phyloP scores from a whole-genome alignment of 1,140 invertebrate species.

The Drosophila rhopaloa region DNA sequence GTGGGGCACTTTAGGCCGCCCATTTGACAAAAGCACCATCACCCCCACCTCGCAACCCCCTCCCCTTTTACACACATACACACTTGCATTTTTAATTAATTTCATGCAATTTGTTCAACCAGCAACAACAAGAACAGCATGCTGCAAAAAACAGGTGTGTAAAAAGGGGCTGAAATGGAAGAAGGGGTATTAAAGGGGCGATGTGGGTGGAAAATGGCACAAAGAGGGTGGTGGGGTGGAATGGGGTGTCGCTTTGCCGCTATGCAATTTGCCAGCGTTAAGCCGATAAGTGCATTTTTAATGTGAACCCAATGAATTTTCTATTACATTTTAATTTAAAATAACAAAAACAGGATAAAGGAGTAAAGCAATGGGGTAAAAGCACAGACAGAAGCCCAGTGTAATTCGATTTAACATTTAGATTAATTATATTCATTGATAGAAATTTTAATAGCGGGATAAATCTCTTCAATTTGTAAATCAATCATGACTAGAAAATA shows the following conservation, averaged over 20 bases:
- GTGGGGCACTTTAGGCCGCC: conserved; percentile 75
- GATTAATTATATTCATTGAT: conserved; percentile 76
- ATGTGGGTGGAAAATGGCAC: background rate
- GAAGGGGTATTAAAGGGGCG: background rate
- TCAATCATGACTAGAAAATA: conserved; percentile 67
- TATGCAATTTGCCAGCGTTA: conserved; percentile 72
- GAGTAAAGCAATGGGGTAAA: background rate
- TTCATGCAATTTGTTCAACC: conserved; percentile 77
- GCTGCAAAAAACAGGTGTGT: conserved; percentile 19
- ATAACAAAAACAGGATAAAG: conserved; percentile 58
- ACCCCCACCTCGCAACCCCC: background rate
- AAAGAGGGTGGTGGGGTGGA: background rate
- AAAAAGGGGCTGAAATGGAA: conserved; percentile 9
- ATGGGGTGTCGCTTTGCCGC: conserved; percentile 34
- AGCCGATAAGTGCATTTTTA: conserved; percentile 83
- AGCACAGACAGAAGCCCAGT: conserved; percentile 17
- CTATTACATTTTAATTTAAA: conserved; percentile 83
- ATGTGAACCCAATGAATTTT: conserved; percentile 80
- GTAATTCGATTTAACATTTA: conserved; percentile 80
- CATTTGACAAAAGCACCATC: conserved; percentile 69
- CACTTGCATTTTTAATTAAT: conserved; percentile 80
- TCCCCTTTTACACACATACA: conserved; percentile 16
- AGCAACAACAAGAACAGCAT: conserved; percentile 28
- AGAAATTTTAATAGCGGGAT: conserved; percentile 62
- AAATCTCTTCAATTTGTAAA: conserved; percentile 60